phyloP scores from a whole-genome alignment of 2,888 invertebrate species.

The Drosophila melanosoma region DNA sequence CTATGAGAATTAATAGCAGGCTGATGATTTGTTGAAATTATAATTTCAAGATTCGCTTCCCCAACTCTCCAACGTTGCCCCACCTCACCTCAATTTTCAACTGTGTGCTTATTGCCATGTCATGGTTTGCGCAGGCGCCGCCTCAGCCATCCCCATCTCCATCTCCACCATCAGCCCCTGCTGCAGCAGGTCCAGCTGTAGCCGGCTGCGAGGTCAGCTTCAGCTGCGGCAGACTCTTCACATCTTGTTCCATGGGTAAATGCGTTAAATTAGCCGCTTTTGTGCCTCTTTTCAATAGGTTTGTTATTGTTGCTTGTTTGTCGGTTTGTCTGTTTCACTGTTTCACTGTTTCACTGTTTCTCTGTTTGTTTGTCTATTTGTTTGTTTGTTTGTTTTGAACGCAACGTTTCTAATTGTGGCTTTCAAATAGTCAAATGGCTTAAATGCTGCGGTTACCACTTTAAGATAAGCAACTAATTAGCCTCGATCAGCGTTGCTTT shows the following conservation, averaged over 20 bases:
- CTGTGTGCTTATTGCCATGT: conserved; percentile 49
- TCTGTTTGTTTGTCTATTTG: conserved; percentile 15
- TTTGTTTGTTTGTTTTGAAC: conserved; percentile 31
- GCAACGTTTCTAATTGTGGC: conserved; percentile 52
- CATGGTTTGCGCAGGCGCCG: conserved; percentile 64
- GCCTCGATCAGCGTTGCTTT: conserved; percentile 37
- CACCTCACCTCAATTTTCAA: not conserved
- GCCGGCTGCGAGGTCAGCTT: conserved; percentile 11
- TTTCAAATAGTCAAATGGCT: conserved; percentile 36
- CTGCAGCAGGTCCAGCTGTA: not conserved
- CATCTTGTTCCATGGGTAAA: conserved; percentile 58
- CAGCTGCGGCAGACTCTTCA: conserved; percentile 32
- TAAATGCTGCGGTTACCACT: conserved; percentile 24
- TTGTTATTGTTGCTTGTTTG: conserved; percentile 23
- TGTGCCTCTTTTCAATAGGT: conserved; percentile 52
- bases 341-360: not conserved
- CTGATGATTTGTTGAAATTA: conserved; percentile 82
- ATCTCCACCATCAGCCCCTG: not conserved
- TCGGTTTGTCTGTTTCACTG: not conserved
- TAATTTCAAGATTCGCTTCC: conserved; percentile 44
- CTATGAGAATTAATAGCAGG: conserved; percentile 74
- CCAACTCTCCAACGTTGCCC: not conserved
- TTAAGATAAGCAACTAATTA: conserved; percentile 42
- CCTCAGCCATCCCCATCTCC: conserved; percentile 7
- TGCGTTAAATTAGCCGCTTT: conserved; percentile 81